Percentiles rank a stretch among this genome's conserved stretches.
Conservation (phyloP, 2,113 vertebrate species). For the Oncorhynchus mykiss region DNA sequence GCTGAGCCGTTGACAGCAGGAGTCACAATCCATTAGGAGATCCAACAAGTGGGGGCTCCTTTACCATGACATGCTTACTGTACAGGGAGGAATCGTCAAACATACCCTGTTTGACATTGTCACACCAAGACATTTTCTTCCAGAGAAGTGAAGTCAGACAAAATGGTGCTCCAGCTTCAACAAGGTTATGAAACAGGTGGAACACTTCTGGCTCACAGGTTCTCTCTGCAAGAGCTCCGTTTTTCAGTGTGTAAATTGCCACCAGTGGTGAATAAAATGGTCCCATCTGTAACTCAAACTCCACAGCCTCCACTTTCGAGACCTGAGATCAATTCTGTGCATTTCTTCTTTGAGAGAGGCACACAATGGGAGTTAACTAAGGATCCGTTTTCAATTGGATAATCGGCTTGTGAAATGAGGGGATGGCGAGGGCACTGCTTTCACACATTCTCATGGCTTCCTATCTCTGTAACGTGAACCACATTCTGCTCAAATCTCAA, state of each 20-base stretch:
- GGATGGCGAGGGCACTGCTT: slow-evolving; percentile 69
- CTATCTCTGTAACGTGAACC: slow-evolving; percentile 66
- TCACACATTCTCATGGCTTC: slow-evolving; percentile 68
- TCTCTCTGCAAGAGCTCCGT: slow-evolving; percentile 44
- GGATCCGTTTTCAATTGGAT: slow-evolving; percentile 77
- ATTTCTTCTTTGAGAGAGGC: slow-evolving; percentile 71
- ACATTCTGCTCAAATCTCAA: slow-evolving; percentile 45
- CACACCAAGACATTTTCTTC: slow-evolving; percentile 43
- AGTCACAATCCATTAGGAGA: slow-evolving; percentile 70
- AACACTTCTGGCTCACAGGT: slow-evolving; percentile 62
- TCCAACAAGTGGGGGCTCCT: slow-evolving; percentile 41
- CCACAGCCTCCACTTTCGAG: slow-evolving; percentile 60
- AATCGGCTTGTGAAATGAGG: slow-evolving; percentile 69
- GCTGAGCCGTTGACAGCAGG: slow-evolving; percentile 67
- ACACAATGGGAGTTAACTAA: slow-evolving; percentile 67
- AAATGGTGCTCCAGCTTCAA: slow-evolving; percentile 39
- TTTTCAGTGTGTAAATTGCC: slow-evolving; percentile 4
- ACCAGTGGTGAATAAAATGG: slow-evolving; percentile 57
- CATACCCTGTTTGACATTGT: slow-evolving; percentile 63
- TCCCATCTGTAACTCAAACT: slow-evolving; percentile 74
- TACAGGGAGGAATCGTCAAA: slow-evolving; percentile 58
- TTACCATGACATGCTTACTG: slow-evolving; percentile 52
- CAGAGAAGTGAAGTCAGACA: slow-evolving; percentile 20
- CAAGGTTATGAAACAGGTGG: slow-evolving; percentile 72
- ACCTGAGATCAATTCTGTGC: slow-evolving; percentile 75